phyloP scores from a whole-genome alignment of 2,113 vertebrate species.

The Passer montanus region DNA sequence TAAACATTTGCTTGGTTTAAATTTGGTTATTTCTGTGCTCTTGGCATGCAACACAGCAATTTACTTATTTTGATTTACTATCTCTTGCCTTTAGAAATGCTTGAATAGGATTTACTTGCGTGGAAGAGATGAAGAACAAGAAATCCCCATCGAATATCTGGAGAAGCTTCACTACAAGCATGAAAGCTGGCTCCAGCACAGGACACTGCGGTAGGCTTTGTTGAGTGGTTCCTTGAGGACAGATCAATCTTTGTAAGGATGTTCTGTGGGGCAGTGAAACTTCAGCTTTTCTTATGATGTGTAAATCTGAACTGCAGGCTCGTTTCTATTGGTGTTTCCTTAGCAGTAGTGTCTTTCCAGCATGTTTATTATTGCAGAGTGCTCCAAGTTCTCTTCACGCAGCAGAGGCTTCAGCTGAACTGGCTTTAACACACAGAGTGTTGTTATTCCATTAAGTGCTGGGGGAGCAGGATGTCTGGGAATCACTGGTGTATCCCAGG shows the following conservation, averaged over 20 bases:
- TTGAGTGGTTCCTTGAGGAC: no score
- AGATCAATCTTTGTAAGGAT: not conserved
- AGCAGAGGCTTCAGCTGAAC: not conserved
- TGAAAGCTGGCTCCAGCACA: slow-evolving; percentile 92
- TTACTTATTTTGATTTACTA: not conserved
- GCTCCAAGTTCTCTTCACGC: not conserved
- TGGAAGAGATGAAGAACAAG: slow-evolving; percentile 91
- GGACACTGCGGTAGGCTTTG: slow-evolving; percentile 81
- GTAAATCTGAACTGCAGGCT: not conserved
- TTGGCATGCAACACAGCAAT: not conserved
- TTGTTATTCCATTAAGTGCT: not conserved
- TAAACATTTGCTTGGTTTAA: not conserved
- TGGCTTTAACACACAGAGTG: not conserved
- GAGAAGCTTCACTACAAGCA: slow-evolving; percentile 95
- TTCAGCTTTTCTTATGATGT: not conserved
- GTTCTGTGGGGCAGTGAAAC: not conserved
- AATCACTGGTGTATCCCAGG: not conserved
- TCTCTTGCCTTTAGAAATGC: slow-evolving; percentile 79
- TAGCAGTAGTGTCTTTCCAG: not conserved
- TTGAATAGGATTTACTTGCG: slow-evolving; percentile 85
- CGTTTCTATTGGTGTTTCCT: not conserved
- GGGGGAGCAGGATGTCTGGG: not conserved
- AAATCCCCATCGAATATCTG: slow-evolving; percentile 91
- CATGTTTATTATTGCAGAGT: fast-evolving
- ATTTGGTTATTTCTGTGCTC: not conserved